Evolutionary conservation across 2,797 vertebrate species (phyloP).

Genomic region (Leucoraja ocellata): DNA sequence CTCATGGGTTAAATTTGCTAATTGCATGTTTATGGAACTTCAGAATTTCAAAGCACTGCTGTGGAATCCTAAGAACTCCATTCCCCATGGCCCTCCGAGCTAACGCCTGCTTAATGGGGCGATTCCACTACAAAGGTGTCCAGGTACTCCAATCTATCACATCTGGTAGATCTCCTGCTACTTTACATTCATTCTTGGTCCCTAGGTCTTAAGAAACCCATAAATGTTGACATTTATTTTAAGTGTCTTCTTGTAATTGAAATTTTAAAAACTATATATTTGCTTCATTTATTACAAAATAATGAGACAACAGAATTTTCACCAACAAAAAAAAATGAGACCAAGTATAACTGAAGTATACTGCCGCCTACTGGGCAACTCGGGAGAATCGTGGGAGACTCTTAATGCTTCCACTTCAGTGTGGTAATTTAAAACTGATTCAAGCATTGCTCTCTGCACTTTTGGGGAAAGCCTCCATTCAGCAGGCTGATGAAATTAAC

Average conservation of each 20-base stretch:
- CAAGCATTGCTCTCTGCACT: background rate
- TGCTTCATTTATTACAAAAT: background rate
- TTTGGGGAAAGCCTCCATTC: background rate
- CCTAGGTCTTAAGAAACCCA: background rate
- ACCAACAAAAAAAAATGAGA: background rate
- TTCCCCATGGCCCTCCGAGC: conserved; percentile 17
- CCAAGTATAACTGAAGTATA: background rate
- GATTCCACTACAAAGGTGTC: conserved; percentile 7
- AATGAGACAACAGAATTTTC: background rate
- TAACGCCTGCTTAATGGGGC: conserved; percentile 35
- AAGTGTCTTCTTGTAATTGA: background rate
- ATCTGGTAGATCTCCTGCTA: background rate
- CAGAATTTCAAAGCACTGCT: conserved; percentile 28
- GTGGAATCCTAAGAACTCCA: conserved; percentile 35
- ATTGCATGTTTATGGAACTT: conserved; percentile 36
- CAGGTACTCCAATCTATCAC: conserved; percentile 18
- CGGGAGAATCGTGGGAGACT: background rate
- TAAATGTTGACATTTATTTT: background rate
- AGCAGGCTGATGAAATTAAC: conserved; percentile 21
- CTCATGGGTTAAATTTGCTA: conserved; percentile 1
- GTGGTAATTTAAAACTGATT: background rate
- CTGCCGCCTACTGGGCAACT: conserved; percentile 9
- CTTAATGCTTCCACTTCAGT: background rate
- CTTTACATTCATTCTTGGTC: background rate
- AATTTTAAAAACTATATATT: background rate